Percentiles rank a stretch among this genome's conserved stretches.
Evolutionary conservation across 2,113 vertebrate genomes (phyloP).

Genomic region (Zootoca vivipara): DNA sequence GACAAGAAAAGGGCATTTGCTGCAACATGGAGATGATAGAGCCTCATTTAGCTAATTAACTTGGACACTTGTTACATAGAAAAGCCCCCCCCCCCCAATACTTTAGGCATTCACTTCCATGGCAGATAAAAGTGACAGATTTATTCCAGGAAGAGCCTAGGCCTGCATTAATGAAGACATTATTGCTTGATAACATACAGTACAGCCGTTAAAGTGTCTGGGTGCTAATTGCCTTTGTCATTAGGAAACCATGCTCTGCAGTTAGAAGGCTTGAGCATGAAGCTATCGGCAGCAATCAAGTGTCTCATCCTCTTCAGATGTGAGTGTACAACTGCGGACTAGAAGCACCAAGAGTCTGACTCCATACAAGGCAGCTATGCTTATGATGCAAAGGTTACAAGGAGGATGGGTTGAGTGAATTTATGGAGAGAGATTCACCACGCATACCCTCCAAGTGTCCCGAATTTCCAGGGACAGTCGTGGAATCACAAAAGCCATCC

Average conservation of each 20-base stretch:
- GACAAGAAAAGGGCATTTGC: slow-evolving; percentile 13
- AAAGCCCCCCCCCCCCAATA: not conserved
- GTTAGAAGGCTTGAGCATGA: slow-evolving; percentile 28
- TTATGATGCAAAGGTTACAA: too few relatives aligned
- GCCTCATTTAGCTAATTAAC: slow-evolving; percentile 46
- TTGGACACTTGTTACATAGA: slow-evolving; percentile 40
- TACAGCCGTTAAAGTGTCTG: slow-evolving; percentile 47
- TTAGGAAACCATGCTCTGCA: slow-evolving; percentile 52
- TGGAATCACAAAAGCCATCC: too few relatives aligned
- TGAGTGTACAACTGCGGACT: too few relatives aligned
- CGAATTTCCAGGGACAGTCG: too few relatives aligned
- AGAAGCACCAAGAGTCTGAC: too few relatives aligned
- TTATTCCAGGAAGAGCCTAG: slow-evolving; percentile 47
- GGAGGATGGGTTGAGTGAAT: too few relatives aligned
- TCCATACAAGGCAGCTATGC: too few relatives aligned
- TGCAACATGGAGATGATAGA: slow-evolving; percentile 4
- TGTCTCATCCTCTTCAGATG: not conserved
- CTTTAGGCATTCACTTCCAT: not conserved
- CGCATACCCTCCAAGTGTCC: too few relatives aligned
- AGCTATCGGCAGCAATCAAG: slow-evolving; percentile 20
- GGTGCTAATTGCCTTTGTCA: slow-evolving; percentile 59
- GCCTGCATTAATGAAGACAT: slow-evolving; percentile 55
- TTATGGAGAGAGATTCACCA: too few relatives aligned
- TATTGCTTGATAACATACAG: slow-evolving; percentile 56
- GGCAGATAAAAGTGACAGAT: slow-evolving; percentile 30